These are phyloP conservation scores for Ooceraea biroi DNA, from an alignment of 1,140 invertebrate genomes.

Conservation along the genomic window DNA sequence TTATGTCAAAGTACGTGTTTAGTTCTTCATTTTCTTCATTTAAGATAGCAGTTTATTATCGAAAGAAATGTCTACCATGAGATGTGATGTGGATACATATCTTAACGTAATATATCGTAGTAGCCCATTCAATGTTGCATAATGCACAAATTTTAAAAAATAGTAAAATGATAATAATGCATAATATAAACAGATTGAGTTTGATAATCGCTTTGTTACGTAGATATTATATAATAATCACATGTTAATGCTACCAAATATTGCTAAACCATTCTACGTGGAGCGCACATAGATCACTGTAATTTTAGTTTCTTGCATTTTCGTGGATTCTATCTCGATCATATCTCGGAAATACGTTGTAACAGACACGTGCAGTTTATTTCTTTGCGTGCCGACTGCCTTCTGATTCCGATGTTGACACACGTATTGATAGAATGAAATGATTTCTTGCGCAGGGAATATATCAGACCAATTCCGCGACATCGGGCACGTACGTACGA, in stretches of 20 bases:
- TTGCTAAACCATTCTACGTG: no score
- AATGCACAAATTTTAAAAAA: no score
- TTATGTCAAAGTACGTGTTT: not conserved
- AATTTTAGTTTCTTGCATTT: not conserved
- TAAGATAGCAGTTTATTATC: slow-evolving; percentile 20
- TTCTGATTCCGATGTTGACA: not conserved
- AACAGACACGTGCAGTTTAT: slow-evolving; percentile 25
- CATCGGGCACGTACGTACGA: slow-evolving; percentile 18
- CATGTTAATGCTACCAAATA: slow-evolving; percentile 17
- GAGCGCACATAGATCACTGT: no score
- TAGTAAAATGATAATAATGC: no score
- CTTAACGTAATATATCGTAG: not conserved
- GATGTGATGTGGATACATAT: not conserved
- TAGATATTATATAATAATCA: slow-evolving; percentile 16
- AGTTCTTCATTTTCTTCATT: not conserved
- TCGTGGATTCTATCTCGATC: not conserved
- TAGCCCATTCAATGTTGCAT: not conserved
- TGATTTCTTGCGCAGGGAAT: slow-evolving; percentile 46
- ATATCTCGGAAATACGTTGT: not conserved
- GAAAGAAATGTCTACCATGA: not conserved
- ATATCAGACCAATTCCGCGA: slow-evolving; percentile 33
- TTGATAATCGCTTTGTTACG: no score
- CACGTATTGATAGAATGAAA: slow-evolving; percentile 22
- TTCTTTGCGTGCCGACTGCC: not conserved
- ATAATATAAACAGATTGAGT: no score